Base-by-base conservation (phyloP, 2,888 invertebrate species). In the Suillia variegata region DNA sequence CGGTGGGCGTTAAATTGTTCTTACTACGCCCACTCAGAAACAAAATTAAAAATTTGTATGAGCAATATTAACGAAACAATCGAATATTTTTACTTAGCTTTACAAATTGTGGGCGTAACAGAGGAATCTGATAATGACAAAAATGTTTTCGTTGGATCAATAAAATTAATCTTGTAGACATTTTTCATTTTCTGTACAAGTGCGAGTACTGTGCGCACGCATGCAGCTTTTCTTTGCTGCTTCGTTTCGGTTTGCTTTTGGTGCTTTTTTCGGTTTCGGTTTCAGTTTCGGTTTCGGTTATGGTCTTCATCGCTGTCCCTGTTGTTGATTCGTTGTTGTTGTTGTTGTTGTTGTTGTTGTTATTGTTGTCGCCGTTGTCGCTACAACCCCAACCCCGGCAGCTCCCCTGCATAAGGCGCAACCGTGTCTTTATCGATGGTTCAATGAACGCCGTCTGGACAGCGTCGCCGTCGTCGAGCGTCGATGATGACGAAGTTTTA, bases 181-280 rank as follows among this genome's bases (percentile, higher is more conserved):
- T n/a, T n/a, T n/a, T n/a, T n/a, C n/a, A n/a, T n/a, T n/a, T 26
- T 26, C 10, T 26, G 26, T 26, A 26, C 26, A n/a, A n/a, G n/a
- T n/a, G n/a, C n/a, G n/a, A n/a, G n/a, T n/a, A n/a, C n/a, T n/a
- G 26, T 26, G 10, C 26, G 38, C 38, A 38, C n/a, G n/a, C 38
- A 8, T 38, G 38, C 38, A 13, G 38, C n/a, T n/a, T n/a, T 13
- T 26, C 38, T 38, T 13, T 13, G 15, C n/a, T 38, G 6, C 38
- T 38, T 8, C 26, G 5, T 5, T 26, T 38, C 38, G 54, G 49
- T 59, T 59, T 17, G 59, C 45, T 54, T 45, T 45, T 20, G 18
- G 42, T 54, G 54, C 54, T 50, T 61, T 57, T 61, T 61, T 61
- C 57, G 56, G 54, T 61, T 61, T 61, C 57, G 56, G 54, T 61